Percentiles rank a stretch among this genome's conserved stretches.
Conservation (phyloP, 1,140 invertebrate species). For the Anastrepha ludens region DNA sequence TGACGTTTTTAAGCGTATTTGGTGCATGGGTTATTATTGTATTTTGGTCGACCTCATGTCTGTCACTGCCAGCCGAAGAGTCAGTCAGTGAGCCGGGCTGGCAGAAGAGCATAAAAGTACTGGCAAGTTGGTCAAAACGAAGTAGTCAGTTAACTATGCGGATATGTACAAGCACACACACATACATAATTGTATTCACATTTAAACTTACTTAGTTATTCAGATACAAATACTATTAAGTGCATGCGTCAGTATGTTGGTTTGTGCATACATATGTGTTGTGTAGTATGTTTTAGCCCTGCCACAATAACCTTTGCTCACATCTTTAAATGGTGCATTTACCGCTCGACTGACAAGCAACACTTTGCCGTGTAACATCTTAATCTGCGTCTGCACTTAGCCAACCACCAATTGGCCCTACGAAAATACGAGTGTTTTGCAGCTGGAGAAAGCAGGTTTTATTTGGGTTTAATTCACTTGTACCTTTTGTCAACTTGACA, state of each 20-base stretch:
- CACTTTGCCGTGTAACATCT: constrained; percentile 57
- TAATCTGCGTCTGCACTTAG: constrained; percentile 44
- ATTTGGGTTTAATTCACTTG: constrained; percentile 48
- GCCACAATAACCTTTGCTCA: background rate
- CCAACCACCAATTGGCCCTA: constrained; percentile 46
- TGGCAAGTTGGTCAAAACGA: constrained; percentile 17
- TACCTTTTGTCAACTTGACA: constrained; percentile 48
- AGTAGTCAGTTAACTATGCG: too few relatives aligned
- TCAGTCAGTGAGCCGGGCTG: background rate
- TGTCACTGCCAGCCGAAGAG: constrained; percentile 54
- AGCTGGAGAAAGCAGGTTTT: constrained; percentile 38
- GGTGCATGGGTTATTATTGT: constrained; percentile 33
- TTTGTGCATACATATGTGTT: background rate
- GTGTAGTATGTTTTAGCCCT: background rate
- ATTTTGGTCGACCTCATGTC: constrained; percentile 58
- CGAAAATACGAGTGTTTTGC: constrained; percentile 25
- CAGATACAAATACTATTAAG: background rate
- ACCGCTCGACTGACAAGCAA: constrained; percentile 55
- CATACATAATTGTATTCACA: background rate
- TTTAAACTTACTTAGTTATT: background rate
- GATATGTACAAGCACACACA: background rate
- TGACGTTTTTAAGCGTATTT: constrained; percentile 51
- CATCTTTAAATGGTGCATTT: constrained; percentile 51
- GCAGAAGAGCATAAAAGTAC: background rate
- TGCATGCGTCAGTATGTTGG: background rate